Conservation (phyloP, 1,140 invertebrate genomes). For the Ostrea edulis region DNA sequence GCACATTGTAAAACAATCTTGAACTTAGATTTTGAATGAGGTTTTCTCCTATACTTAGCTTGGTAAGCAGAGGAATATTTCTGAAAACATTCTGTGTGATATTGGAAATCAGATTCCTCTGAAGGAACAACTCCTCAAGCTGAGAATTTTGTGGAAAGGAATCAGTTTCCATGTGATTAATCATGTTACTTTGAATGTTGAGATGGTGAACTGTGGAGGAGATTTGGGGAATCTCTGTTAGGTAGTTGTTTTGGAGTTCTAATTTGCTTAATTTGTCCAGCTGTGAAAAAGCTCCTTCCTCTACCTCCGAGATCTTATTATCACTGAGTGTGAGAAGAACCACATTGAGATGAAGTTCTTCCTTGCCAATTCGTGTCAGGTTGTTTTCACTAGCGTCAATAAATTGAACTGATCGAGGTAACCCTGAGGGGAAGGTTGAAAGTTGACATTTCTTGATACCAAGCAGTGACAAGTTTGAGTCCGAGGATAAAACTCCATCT, state of each 20-base stretch:
- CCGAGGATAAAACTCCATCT: constrained; percentile 59
- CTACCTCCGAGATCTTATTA: constrained; percentile 80
- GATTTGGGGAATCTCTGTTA: constrained; percentile 37
- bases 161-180: neutral
- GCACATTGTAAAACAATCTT: constrained; percentile 73
- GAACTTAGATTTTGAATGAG: constrained; percentile 72
- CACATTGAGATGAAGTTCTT: constrained; percentile 92
- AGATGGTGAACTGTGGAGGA: neutral
- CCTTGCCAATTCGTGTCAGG: constrained; percentile 87
- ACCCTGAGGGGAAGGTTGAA: constrained; percentile 88
- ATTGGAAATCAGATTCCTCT: constrained; percentile 61
- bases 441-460: constrained; percentile 90
- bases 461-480: constrained; percentile 81
- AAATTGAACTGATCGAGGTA: constrained; percentile 90
- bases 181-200: constrained; percentile 40
- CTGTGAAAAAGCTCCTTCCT: constrained; percentile 89
- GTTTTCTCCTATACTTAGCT: constrained; percentile 78
- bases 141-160: constrained; percentile 63
- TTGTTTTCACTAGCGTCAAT: constrained; percentile 88
- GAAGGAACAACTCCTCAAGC: constrained; percentile 63
- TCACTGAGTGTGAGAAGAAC: constrained; percentile 89
- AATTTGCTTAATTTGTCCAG: constrained; percentile 83
- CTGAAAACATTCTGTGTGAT: constrained; percentile 60
- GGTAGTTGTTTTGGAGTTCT: constrained; percentile 38
- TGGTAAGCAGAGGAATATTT: constrained; percentile 79